Conservation (phyloP, 2,888 invertebrate species). For the Noctua janthina region DNA sequence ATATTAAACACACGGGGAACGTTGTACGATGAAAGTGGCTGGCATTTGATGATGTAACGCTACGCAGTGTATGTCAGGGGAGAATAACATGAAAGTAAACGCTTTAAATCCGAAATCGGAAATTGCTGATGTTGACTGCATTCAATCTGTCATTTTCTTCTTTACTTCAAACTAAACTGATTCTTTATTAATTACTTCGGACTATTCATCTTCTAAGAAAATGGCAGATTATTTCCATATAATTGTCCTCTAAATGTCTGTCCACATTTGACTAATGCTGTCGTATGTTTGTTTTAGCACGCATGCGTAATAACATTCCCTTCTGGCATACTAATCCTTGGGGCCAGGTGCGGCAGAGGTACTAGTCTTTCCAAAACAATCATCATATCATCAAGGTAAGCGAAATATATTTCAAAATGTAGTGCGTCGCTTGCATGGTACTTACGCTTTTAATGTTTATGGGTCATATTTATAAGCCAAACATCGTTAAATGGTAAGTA, state of each 20-base stretch:
- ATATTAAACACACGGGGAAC: conserved; percentile 77
- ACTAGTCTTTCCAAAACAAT: conserved; percentile 74
- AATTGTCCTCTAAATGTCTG: conserved; percentile 70
- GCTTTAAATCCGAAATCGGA: conserved; percentile 76
- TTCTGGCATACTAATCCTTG: conserved; percentile 90
- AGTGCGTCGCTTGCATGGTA: conserved; percentile 74
- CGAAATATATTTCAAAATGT: conserved; percentile 68
- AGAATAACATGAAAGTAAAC: conserved; percentile 73
- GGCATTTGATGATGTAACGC: conserved; percentile 84
- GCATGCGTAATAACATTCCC: conserved; percentile 91
- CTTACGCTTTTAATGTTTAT: conserved; percentile 64
- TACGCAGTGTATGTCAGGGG: conserved; percentile 80
- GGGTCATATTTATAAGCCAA: conserved; percentile 60
- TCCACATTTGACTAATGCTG: conserved; percentile 84
- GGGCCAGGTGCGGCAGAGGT: conserved; percentile 83
- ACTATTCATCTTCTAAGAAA: conserved; percentile 64
- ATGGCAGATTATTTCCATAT: conserved; percentile 73
- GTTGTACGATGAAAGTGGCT: conserved; percentile 77
- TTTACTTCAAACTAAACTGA: conserved; percentile 36
- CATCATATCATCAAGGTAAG: conserved; percentile 84
- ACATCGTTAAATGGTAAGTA: conserved; percentile 76
- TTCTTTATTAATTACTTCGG: conserved; percentile 43
- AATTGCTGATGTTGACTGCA: conserved; percentile 75
- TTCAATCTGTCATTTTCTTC: conserved; percentile 76
- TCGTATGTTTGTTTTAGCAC: conserved; percentile 90